Evolutionary conservation across 2,797 vertebrate genomes (phyloP), one percentile per base, ranked within the genome.

Genomic region (Bovichtus variegatus): DNA sequence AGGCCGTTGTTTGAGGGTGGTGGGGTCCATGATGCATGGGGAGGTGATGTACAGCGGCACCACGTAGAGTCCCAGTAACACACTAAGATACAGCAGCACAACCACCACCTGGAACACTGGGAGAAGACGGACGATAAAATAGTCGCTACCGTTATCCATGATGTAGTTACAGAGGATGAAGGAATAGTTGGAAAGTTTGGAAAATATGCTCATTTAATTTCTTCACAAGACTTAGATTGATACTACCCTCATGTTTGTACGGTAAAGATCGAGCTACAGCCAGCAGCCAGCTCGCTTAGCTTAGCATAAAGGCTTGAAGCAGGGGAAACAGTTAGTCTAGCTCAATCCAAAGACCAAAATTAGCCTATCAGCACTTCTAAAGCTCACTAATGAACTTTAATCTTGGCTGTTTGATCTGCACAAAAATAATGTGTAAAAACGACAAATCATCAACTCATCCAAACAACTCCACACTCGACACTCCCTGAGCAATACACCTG

Each of bases 11-110:
- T 93, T 96, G 47, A 99, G 96, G 27, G 92, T 85, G 66, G 83
- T 84, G 77, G 88, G 97, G 78, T 98, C 97, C 97, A 98, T 98
- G 83, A 99, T 97, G 94, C 98, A 99, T 60, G 98, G 98, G 16
- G 98, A 99, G 2, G 95, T 96, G 93, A 99, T 97, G 80, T 96
- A 95, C 51, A 99, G 94, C 0, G 98, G 98, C 8, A 93, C 91
- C 82, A 97, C 84, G 80, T 98, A 99, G 83, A 99, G 96, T 36
- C 94, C 94, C 77, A 98, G 84, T 12, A 97, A 95, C 10, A 96
- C 92, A 2, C 93, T 90, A 36, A 98, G 90, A 89, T 98, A 99
- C 4, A 95, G 87, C n/a, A 96, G 87, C 77, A 98, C 75, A 10
- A 97, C 93, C 79, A 95, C 90, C 76, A 96, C 91, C 95, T 99